These are phyloP conservation scores for Empis stercorea DNA, from an alignment of 2,888 invertebrate genomes.

Conservation along the genomic window DNA sequence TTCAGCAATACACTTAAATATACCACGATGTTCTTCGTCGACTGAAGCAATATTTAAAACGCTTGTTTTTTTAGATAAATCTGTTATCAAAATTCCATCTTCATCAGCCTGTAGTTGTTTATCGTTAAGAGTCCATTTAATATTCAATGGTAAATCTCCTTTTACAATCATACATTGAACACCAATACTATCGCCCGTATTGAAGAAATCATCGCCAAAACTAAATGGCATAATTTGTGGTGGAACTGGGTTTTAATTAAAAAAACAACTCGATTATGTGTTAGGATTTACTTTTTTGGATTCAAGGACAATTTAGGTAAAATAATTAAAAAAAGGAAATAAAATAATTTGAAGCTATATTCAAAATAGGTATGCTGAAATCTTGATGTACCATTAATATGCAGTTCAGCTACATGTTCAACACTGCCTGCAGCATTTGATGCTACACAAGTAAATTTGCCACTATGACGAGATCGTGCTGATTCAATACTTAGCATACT, in stretches of 20 bases:
- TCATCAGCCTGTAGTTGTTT: slow-evolving; percentile 37
- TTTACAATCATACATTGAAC: slow-evolving; percentile 59
- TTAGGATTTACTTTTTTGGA: neutral
- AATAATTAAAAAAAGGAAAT: slow-evolving; percentile 9
- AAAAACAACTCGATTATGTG: neutral
- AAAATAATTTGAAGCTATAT: neutral
- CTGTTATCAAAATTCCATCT: slow-evolving; percentile 38
- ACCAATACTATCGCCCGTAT: slow-evolving; percentile 55
- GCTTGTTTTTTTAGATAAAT: slow-evolving; percentile 48
- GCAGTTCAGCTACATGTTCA: slow-evolving; percentile 31
- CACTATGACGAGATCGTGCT: slow-evolving; percentile 43
- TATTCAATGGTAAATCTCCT: slow-evolving; percentile 65
- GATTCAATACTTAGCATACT: slow-evolving; percentile 45
- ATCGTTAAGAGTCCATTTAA: slow-evolving; percentile 54
- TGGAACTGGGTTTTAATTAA: slow-evolving; percentile 41
- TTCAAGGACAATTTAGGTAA: slow-evolving; percentile 3
- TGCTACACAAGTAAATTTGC: slow-evolving; percentile 49
- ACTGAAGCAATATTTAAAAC: slow-evolving; percentile 55
- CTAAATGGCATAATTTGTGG: slow-evolving; percentile 50
- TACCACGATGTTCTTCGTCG: slow-evolving; percentile 55
- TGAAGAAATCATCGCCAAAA: slow-evolving; percentile 56
- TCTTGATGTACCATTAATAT: slow-evolving; percentile 20
- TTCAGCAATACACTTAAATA: slow-evolving; percentile 60
- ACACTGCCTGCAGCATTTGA: slow-evolving; percentile 42
- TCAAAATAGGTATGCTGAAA: neutral